These are phyloP conservation scores for Dendroctonus valens DNA, from an alignment of 1,140 invertebrate species.

Conservation along the genomic window DNA sequence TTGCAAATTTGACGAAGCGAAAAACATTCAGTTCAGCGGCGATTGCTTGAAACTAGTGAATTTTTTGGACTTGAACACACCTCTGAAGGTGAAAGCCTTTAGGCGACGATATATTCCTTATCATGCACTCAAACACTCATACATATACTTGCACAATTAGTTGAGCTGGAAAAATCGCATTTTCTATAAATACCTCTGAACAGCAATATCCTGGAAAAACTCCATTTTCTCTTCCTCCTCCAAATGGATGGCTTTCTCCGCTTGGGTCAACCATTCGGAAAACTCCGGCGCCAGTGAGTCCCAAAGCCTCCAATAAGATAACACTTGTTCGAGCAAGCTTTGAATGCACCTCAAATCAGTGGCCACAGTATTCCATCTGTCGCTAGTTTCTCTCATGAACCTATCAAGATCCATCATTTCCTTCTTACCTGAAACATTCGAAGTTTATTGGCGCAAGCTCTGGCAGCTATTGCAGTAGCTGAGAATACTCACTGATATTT, in stretches of 20 bases:
- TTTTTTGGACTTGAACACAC: no score
- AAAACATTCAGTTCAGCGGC: no score
- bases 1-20: no score
- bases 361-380: slow-evolving; percentile 86
- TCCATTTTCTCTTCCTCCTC: slow-evolving; percentile 84
- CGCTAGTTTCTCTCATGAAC: slow-evolving; percentile 82
- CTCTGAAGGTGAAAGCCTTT: no score
- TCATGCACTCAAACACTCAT: no score
- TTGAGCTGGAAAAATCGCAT: no score
- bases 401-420: slow-evolving; percentile 76
- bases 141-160: no score
- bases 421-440: slow-evolving; percentile 58
- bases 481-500: slow-evolving; percentile 64
- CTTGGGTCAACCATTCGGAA: slow-evolving; percentile 75
- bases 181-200: slow-evolving; percentile 59
- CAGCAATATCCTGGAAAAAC: slow-evolving; percentile 84
- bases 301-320: slow-evolving; percentile 86
- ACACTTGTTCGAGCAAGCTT: slow-evolving; percentile 84
- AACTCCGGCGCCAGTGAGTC: slow-evolving; percentile 70
- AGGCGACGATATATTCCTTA: no score
- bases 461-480: no score
- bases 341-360: slow-evolving; percentile 87
- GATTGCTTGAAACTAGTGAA: no score
- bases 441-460: slow-evolving; percentile 6
- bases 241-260: slow-evolving; percentile 71